Conservation (phyloP, 1,140 invertebrate genomes). For the Theocolax elegans region DNA sequence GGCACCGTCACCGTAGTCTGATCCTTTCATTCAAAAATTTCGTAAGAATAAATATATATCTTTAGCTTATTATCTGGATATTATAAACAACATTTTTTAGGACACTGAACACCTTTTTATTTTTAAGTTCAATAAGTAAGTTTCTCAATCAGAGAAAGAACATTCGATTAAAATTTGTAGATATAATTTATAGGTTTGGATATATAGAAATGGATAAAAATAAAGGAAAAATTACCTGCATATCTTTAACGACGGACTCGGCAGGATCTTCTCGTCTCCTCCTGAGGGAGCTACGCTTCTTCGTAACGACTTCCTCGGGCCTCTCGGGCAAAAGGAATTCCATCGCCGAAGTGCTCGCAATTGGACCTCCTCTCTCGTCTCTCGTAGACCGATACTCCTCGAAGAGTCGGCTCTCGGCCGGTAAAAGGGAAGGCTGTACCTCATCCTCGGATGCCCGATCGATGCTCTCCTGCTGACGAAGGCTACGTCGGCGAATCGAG, state of each 20-base stretch:
- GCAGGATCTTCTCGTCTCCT: slow-evolving; percentile 37
- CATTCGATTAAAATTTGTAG: no score
- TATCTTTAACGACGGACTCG: slow-evolving; percentile 45
- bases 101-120: no score
- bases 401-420: background rate
- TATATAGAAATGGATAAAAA: background rate
- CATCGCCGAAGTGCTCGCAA: no score
- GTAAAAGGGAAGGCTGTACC: no score
- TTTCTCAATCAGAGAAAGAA: no score
- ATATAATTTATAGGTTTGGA: no score
- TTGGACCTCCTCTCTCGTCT: no score
- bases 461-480: slow-evolving; percentile 32
- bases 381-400: background rate
- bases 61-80: no score
- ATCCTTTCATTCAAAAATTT: slow-evolving; percentile 7
- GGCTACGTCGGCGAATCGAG: background rate
- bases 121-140: no score
- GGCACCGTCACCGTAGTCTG: slow-evolving; percentile 22
- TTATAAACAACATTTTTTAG: no score
- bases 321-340: background rate
- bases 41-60: no score
- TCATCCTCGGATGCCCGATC: slow-evolving; percentile 23
- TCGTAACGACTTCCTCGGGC: background rate
- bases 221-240: background rate
- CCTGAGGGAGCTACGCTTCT: slow-evolving; percentile 26